Evolutionary conservation across 2,113 vertebrate genomes (phyloP).

Genomic region (Microtus montanus): DNA sequence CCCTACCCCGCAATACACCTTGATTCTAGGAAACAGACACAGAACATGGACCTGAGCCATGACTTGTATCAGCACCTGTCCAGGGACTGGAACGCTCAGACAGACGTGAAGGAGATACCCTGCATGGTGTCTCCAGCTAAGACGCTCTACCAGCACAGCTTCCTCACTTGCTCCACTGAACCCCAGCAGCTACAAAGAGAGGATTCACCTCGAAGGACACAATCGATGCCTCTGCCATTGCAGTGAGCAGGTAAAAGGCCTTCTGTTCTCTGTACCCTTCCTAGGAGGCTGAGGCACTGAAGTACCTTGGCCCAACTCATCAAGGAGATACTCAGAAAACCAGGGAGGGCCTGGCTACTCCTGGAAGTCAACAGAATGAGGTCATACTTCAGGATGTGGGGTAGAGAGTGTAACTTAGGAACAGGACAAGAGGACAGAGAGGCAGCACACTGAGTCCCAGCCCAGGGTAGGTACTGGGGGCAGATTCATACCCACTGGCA

Average conservation of each 20-base stretch:
- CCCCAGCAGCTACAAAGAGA: not conserved
- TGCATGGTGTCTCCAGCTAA: not conserved
- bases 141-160: not conserved
- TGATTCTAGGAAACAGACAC: not conserved
- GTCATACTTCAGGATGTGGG: conserved; percentile 79
- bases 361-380: conserved; percentile 82
- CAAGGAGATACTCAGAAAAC: conserved; percentile 46
- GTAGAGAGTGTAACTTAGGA: not conserved
- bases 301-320: not conserved
- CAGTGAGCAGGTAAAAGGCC: not conserved
- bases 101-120: not conserved
- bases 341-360: conserved; percentile 76
- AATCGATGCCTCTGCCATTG: not conserved
- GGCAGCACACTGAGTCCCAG: not conserved
- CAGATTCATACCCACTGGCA: not conserved
- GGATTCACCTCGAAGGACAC: not conserved
- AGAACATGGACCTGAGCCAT: not conserved
- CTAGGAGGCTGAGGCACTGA: not conserved
- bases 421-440: not conserved
- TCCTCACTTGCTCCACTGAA: not conserved
- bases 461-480: not conserved
- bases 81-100: not conserved
- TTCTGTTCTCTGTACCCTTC: not conserved
- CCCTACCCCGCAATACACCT: not conserved
- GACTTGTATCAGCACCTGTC: conserved; percentile 28